Percentiles rank a stretch among this genome's conserved stretches.
Evolutionary conservation across 2,888 invertebrate genomes (phyloP).

Genomic region (Eupithecia exiguata): DNA sequence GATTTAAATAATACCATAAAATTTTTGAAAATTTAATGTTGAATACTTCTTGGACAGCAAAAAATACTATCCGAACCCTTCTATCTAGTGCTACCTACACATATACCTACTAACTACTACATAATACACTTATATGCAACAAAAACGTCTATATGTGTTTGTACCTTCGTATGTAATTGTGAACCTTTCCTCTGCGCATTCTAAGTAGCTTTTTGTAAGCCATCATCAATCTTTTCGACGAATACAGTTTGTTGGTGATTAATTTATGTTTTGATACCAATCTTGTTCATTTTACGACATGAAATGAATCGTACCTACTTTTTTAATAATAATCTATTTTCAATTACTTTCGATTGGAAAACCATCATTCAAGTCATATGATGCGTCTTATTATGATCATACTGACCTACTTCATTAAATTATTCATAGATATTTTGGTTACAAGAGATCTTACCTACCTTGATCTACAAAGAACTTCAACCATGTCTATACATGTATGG

Average conservation of each 20-base stretch:
- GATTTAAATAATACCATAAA: background rate
- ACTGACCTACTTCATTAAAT: background rate
- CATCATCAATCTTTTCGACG: background rate
- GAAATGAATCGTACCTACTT: background rate
- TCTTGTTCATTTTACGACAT: background rate
- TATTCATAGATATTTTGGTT: background rate
- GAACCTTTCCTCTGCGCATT: background rate
- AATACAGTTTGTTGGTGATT: background rate
- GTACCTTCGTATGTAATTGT: background rate
- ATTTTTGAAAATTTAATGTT: background rate
- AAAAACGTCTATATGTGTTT: background rate
- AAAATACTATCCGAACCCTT: background rate
- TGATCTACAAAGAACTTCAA: background rate
- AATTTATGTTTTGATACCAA: background rate
- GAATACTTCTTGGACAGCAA: background rate
- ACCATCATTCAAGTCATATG: background rate
- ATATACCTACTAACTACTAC: no score
- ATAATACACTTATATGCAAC: no score
- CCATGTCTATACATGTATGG: no score
- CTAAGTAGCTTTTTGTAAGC: no score
- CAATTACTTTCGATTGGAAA: background rate
- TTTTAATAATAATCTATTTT: background rate
- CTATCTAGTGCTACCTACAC: no score
- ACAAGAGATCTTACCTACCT: background rate
- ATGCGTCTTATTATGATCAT: background rate